phyloP scores from a whole-genome alignment of 2,113 vertebrate genomes.

The Antidorcas marsupialis region DNA sequence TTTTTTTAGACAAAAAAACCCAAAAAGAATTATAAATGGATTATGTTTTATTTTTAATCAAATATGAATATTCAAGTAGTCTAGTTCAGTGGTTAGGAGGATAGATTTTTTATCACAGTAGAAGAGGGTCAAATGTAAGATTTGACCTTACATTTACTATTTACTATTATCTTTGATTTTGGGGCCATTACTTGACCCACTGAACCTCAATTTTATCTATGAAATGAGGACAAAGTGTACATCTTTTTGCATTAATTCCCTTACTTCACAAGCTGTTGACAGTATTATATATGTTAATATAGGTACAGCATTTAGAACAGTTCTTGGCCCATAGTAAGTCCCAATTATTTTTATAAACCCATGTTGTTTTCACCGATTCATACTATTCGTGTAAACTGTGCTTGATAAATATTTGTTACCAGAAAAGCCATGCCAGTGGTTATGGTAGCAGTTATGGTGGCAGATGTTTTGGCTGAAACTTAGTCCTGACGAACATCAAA shows the following conservation, averaged over 20 bases:
- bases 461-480: not conserved
- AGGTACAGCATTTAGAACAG: not conserved
- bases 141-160: not conserved
- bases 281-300: not conserved
- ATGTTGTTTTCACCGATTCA: not conserved
- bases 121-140: not conserved
- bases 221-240: not conserved
- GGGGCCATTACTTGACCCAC: not conserved
- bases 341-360: not conserved
- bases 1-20: not conserved
- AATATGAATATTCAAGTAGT: not conserved
- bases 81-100: not conserved
- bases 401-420: constrained; percentile 1
- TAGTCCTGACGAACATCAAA: not conserved
- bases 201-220: not conserved
- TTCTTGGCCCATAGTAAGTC: not conserved
- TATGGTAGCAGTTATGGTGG: not conserved
- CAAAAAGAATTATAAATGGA: not conserved
- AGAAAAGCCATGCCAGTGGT: not conserved
- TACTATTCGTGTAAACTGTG: not conserved
- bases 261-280: not conserved
- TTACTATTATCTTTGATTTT: not conserved
- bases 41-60: not conserved
- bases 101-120: not conserved
- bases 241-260: not conserved